Base-by-base conservation (phyloP, 2,113 vertebrate species). In the Muntiacus reevesi region DNA sequence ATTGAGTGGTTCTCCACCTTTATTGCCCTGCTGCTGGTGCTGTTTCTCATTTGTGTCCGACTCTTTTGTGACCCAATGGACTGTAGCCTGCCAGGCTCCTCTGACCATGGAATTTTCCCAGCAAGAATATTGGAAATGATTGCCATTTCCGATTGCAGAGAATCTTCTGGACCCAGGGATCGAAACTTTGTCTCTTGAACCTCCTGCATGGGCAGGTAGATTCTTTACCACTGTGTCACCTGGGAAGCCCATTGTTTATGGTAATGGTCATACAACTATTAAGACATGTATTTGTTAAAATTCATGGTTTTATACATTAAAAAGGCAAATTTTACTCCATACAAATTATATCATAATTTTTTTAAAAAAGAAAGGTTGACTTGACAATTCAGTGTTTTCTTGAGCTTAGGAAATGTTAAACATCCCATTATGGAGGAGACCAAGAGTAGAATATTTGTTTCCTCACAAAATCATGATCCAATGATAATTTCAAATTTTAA, bases 401-500 rank as follows among this genome's bases (percentile, higher is more conserved):
- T 55, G 83, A 91, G 33, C 33, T 97, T 89, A 86, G 28, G 45
- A 84, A 19, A 83, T 89, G 36, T 15, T 82, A n/a, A 10, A 64
- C 74, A 62, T 16, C 71, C 5, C 21, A 36, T 83, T 82, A 55
- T 3, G 36, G n/a, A 79, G 83, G 60, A 91, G 21, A 19, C 82
- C 55, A 67, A 67, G 47, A 94, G 11, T 95, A 54, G 45, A 52
- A 33, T 19, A 59, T 57, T 81, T 64, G 2, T n/a, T 43, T 21
- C 21, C 45, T 95, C 36, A 55, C 28, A 91, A 43, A 86, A 92
- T 40, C 74, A 74, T 95, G 84, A 97, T 81, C 83, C 86, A 94
- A 90, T 95, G 92, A 83, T 92, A 98, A 64, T 7, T 96, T 83
- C 82, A 96, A 47, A 50, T 84, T 97, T 96, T 83, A 85, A 82